Evolutionary conservation across 2,113 vertebrate genomes (phyloP).

Genomic region (Trichomycterus rosablanca): DNA sequence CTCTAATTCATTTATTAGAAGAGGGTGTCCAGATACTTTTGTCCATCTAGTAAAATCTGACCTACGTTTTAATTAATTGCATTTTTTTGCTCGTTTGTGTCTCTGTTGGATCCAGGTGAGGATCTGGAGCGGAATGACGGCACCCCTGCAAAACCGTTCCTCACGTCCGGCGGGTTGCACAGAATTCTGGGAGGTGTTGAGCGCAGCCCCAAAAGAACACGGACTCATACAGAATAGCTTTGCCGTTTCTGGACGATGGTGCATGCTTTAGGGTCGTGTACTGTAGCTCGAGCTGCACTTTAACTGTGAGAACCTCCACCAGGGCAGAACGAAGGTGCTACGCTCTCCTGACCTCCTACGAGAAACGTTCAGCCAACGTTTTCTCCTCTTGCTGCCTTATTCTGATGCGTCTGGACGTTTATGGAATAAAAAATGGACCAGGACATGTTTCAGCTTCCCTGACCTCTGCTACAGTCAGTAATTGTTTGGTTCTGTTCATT

Average conservation of each 20-base stretch:
- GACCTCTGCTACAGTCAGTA: too few relatives aligned
- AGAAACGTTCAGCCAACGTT: too few relatives aligned
- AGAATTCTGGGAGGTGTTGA: conserved; percentile 78
- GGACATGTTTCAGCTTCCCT: too few relatives aligned
- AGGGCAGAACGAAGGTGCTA: conserved; percentile 34
- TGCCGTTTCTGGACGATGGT: too few relatives aligned
- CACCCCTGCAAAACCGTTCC: conserved; percentile 80
- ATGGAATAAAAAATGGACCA: too few relatives aligned
- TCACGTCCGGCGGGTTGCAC: conserved; percentile 82
- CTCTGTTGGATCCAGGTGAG: conserved; percentile 70
- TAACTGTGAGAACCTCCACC: neutral
- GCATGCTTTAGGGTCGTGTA: too few relatives aligned
- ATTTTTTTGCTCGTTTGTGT: too few relatives aligned
- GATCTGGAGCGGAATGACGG: conserved; percentile 91
- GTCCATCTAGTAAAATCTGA: too few relatives aligned
- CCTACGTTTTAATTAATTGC: too few relatives aligned
- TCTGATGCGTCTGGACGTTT: neutral
- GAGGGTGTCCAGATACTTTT: too few relatives aligned
- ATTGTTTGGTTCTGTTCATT: too few relatives aligned
- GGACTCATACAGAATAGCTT: neutral
- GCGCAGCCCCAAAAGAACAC: conserved; percentile 65
- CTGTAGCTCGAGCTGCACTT: conserved; percentile 15
- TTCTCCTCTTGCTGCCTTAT: neutral
- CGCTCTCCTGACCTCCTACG: conserved; percentile 7
- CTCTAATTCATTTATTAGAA: too few relatives aligned